Conservation (phyloP, 2,113 vertebrate genomes). For the Heterocephalus glaber region DNA sequence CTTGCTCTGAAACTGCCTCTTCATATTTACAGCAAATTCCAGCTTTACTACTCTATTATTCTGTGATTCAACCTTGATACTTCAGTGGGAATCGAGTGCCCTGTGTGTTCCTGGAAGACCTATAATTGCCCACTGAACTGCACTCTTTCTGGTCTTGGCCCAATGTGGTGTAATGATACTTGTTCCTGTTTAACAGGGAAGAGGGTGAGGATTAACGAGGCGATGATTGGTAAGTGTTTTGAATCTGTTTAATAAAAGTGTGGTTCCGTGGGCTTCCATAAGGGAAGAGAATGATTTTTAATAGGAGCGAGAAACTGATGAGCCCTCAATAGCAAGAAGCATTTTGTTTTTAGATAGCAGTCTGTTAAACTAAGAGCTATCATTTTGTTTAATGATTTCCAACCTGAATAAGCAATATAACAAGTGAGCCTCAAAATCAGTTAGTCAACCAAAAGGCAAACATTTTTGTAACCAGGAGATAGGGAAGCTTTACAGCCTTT, state of each 20-base stretch:
- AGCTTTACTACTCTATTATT: conserved; percentile 28
- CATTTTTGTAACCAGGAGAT: conserved; percentile 75
- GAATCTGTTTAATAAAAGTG: conserved; percentile 67
- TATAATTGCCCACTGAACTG: conserved; percentile 47
- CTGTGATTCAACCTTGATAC: conserved; percentile 61
- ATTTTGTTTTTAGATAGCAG: conserved; percentile 71
- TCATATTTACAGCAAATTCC: conserved; percentile 38
- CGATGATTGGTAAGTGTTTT: conserved; percentile 63
- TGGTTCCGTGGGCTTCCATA: conserved; percentile 23
- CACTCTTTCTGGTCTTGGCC: conserved; percentile 50
- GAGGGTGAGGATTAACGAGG: conserved; percentile 47
- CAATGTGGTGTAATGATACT: conserved; percentile 62
- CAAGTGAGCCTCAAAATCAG: conserved; percentile 66
- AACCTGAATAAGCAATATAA: conserved; percentile 63
- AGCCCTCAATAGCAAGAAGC: background rate
- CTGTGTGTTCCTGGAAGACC: conserved; percentile 50
- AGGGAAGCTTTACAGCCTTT: conserved; percentile 72
- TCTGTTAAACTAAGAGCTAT: conserved; percentile 73
- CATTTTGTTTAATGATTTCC: conserved; percentile 81
- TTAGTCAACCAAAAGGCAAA: conserved; percentile 80
- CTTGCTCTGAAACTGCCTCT: conserved; percentile 37
- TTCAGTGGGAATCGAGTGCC: conserved; percentile 49
- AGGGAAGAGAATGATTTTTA: conserved; percentile 62
- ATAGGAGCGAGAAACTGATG: conserved; percentile 57
- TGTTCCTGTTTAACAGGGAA: conserved; percentile 49